Conservation (phyloP, 2,888 invertebrate genomes). For the Acanthosepion pharaonis region DNA sequence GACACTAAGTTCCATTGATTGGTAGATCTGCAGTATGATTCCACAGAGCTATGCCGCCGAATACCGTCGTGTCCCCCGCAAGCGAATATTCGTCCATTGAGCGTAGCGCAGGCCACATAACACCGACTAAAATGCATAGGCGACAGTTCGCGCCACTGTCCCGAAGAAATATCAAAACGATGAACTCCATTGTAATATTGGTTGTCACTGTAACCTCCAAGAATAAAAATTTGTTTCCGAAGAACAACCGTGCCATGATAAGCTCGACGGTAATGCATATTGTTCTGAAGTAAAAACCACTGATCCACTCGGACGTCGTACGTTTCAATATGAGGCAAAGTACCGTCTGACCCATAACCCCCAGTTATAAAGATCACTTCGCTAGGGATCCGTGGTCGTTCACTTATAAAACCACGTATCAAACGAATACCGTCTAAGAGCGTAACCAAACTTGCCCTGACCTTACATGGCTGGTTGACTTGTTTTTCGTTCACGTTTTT, state of each 20-base stretch:
- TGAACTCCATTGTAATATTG: constrained; percentile 75
- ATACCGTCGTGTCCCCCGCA: constrained; percentile 78
- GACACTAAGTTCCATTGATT: constrained; percentile 88
- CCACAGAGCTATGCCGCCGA: constrained; percentile 88
- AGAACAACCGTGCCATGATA: constrained; percentile 82
- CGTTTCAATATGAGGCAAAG: constrained; percentile 76
- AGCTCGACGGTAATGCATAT: constrained; percentile 83
- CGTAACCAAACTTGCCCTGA: background rate
- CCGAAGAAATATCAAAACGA: constrained; percentile 70
- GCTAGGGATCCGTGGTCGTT: constrained; percentile 83
- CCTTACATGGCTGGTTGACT: background rate
- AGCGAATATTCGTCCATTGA: constrained; percentile 73
- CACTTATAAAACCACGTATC: background rate
- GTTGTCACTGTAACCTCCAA: constrained; percentile 76
- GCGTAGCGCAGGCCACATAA: constrained; percentile 80
- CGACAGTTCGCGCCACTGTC: constrained; percentile 74
- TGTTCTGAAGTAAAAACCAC: constrained; percentile 81
- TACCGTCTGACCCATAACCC: constrained; percentile 84
- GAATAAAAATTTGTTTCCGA: constrained; percentile 73
- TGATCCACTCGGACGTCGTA: constrained; percentile 79
- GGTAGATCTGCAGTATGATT: constrained; percentile 86
- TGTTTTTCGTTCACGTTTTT: background rate
- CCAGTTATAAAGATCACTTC: constrained; percentile 90
- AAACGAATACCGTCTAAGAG: background rate
- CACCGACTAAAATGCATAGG: constrained; percentile 76